phyloP scores from a whole-genome alignment of 1,140 invertebrate species.

The Nasonia longicornis region DNA sequence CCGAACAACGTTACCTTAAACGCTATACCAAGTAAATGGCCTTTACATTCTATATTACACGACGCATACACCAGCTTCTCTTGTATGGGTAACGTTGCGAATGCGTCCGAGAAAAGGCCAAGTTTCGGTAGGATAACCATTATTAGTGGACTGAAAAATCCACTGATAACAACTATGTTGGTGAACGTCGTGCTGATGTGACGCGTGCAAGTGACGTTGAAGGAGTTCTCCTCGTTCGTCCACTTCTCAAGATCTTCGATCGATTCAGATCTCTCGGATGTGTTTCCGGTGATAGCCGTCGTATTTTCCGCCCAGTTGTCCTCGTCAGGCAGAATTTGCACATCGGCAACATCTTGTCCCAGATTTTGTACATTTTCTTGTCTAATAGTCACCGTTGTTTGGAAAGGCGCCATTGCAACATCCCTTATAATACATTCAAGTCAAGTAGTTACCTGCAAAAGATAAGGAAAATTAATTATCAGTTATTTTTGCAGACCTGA shows the following conservation, averaged over 20 bases:
- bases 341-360: slow-evolving; percentile 88
- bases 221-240: slow-evolving; percentile 80
- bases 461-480: not conserved
- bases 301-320: slow-evolving; percentile 99
- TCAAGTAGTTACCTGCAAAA: not conserved
- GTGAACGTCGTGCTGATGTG: slow-evolving; percentile 84
- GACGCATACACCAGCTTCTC: slow-evolving; percentile 72
- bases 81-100: slow-evolving; percentile 70
- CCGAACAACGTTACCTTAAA: slow-evolving; percentile 93
- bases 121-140: slow-evolving; percentile 95
- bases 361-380: slow-evolving; percentile 74
- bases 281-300: slow-evolving; percentile 96
- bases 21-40: slow-evolving; percentile 89
- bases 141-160: slow-evolving; percentile 91
- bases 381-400: slow-evolving; percentile 82
- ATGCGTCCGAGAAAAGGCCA: slow-evolving; percentile 78
- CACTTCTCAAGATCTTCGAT: slow-evolving; percentile 89
- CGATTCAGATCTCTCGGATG: slow-evolving; percentile 93
- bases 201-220: slow-evolving; percentile 81
- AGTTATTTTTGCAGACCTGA: not conserved
- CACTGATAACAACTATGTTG: slow-evolving; percentile 80
- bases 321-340: slow-evolving; percentile 93
- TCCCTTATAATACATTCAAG: slow-evolving; percentile 1
- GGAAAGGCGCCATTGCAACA: slow-evolving; percentile 79
- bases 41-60: slow-evolving; percentile 90